phyloP scores from a whole-genome alignment of 2,113 vertebrate species.

The Orientallactaga bullata region DNA sequence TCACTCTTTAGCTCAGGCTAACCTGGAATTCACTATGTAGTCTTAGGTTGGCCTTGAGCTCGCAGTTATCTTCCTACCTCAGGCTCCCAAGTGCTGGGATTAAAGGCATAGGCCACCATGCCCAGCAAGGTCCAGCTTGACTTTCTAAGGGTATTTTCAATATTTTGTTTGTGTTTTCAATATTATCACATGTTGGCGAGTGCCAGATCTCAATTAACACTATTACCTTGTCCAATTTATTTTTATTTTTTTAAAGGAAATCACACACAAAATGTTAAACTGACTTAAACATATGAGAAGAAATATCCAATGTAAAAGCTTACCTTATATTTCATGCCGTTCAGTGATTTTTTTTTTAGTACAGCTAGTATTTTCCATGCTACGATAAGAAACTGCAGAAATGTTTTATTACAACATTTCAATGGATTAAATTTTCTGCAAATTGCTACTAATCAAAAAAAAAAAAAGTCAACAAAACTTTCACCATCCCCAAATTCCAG shows the following conservation, averaged over 20 bases:
- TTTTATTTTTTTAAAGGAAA: conserved; percentile 36
- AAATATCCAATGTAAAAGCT: neutral
- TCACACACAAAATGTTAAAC: neutral
- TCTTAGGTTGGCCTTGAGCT: no score
- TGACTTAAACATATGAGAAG: neutral
- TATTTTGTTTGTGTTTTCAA: conserved; percentile 19
- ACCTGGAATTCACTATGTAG: no score
- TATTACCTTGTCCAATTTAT: conserved; percentile 2
- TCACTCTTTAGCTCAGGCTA: no score
- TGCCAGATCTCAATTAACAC: neutral
- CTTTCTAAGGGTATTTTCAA: no score
- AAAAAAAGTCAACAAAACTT: neutral
- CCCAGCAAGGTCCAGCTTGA: no score
- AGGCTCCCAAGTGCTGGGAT: no score
- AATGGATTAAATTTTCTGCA: conserved; percentile 4
- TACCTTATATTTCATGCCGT: neutral
- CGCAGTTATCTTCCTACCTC: no score
- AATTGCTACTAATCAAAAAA: conserved; percentile 45
- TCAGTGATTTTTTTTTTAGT: neutral
- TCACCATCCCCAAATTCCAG: conserved; percentile 29
- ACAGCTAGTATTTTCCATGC: neutral
- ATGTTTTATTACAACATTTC: conserved; percentile 28
- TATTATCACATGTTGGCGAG: neutral
- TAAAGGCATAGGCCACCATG: no score
- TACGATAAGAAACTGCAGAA: neutral